Evolutionary conservation across 1,140 invertebrate genomes (phyloP).

Genomic region (Drosophila burlai): DNA sequence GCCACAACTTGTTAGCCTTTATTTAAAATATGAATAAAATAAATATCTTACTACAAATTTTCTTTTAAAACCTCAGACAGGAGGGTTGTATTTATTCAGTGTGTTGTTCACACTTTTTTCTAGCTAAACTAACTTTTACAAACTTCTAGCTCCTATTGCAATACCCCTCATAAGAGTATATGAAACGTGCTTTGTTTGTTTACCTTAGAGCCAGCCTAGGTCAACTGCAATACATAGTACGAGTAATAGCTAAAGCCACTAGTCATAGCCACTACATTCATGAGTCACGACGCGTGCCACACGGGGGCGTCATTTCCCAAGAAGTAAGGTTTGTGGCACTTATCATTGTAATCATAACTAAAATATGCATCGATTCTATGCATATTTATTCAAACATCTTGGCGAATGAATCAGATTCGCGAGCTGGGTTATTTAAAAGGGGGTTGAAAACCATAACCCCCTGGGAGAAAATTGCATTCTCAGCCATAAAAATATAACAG

Average conservation of each 20-base stretch:
- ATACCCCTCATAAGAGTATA: constrained; percentile 3
- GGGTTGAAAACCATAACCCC: constrained; percentile 1
- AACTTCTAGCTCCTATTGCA: background rate
- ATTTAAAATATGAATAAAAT: too few relatives aligned
- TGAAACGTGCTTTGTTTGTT: constrained; percentile 30
- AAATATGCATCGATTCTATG: background rate
- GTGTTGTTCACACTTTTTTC: background rate
- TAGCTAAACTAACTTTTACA: background rate
- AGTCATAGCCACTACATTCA: constrained; percentile 11
- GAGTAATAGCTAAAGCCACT: background rate
- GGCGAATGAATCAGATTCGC: constrained; percentile 29
- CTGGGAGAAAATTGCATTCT: constrained; percentile 14
- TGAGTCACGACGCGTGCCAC: constrained; percentile 38
- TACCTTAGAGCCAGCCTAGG: constrained; percentile 13
- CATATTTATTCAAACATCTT: constrained; percentile 12
- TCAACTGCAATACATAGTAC: constrained; percentile 9
- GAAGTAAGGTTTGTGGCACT: constrained; percentile 13
- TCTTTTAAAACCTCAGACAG: too few relatives aligned
- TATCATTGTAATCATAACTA: constrained; percentile 7
- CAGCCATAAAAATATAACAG: constrained; percentile 7
- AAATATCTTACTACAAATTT: too few relatives aligned
- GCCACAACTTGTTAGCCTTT: too few relatives aligned
- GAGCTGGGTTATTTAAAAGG: background rate
- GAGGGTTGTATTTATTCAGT: too few relatives aligned
- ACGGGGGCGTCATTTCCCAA: constrained; percentile 15